A percentile compares a stretch with the other conserved stretches of the same genome.
These are phyloP conservation scores for Rhinolophus ferrumequinum DNA, from an alignment of 2,113 vertebrate genomes.

Conservation along the genomic window DNA sequence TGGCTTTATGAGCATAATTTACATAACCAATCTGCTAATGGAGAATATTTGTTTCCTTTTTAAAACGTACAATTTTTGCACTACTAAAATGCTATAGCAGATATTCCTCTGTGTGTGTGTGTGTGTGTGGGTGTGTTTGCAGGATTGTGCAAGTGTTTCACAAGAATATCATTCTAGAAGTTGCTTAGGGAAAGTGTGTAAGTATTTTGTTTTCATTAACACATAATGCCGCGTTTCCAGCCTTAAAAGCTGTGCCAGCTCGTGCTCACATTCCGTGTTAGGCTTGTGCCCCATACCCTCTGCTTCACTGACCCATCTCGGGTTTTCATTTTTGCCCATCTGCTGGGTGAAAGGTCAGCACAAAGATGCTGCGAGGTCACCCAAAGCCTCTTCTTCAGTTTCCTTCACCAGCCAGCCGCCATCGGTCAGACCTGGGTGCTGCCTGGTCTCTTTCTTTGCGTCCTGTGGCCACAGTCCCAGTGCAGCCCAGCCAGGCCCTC, in stretches of 20 bases:
- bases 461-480: fast-evolving
- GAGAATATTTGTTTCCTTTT: neutral
- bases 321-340: neutral
- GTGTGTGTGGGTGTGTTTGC: neutral
- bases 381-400: neutral
- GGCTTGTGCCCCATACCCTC: neutral
- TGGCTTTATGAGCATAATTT: neutral
- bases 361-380: too few species aligned
- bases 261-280: neutral
- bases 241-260: fast-evolving
- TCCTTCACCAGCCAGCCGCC: neutral
- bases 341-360: neutral
- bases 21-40: neutral
- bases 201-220: neutral
- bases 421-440: neutral
- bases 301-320: fast-evolving
- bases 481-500: neutral
- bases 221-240: neutral
- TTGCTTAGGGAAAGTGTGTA: neutral
- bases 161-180: neutral
- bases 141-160: fast-evolving
- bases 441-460: too few species aligned
- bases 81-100: neutral
- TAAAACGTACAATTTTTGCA: neutral
- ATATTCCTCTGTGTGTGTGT: neutral